Conservation (phyloP, 2,113 vertebrate genomes). For the Buteo buteo region DNA sequence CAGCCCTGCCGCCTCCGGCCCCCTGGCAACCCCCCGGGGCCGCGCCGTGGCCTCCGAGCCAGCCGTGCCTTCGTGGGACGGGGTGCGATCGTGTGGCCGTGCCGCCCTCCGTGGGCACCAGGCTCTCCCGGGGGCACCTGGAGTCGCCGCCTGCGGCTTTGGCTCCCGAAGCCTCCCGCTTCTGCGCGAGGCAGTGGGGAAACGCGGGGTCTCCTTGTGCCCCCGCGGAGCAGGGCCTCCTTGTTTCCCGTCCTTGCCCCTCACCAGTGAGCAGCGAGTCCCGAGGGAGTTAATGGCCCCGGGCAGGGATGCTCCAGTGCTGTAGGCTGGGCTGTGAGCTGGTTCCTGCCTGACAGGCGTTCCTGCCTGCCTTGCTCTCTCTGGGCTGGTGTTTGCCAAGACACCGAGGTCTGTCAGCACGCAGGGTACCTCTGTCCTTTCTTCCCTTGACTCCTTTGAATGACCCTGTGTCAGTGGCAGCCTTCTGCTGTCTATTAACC, state of each 20-base stretch:
- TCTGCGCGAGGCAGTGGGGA: neutral
- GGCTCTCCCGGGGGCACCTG: neutral
- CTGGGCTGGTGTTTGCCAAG: neutral
- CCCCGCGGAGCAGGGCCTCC: neutral
- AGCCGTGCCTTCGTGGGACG: neutral
- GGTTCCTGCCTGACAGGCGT: too few relatives aligned
- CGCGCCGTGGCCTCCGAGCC: neutral
- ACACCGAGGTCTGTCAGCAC: neutral
- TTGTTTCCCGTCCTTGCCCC: neutral
- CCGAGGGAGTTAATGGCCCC: neutral
- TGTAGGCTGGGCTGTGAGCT: neutral
- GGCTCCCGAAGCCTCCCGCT: neutral
- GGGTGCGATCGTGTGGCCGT: neutral
- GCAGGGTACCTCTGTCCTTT: neutral
- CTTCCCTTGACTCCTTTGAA: neutral
- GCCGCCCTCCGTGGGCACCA: neutral
- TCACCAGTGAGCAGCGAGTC: neutral
- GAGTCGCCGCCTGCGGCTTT: neutral
- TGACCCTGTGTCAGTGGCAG: neutral
- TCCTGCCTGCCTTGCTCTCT: neutral
- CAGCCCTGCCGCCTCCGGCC: neutral
- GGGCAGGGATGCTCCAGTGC: neutral
- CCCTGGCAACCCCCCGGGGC: too few relatives aligned
- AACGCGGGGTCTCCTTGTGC: neutral
- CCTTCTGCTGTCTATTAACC: neutral